Conservation (phyloP, 2,888 invertebrate species). For the Bombyx huttoni region DNA sequence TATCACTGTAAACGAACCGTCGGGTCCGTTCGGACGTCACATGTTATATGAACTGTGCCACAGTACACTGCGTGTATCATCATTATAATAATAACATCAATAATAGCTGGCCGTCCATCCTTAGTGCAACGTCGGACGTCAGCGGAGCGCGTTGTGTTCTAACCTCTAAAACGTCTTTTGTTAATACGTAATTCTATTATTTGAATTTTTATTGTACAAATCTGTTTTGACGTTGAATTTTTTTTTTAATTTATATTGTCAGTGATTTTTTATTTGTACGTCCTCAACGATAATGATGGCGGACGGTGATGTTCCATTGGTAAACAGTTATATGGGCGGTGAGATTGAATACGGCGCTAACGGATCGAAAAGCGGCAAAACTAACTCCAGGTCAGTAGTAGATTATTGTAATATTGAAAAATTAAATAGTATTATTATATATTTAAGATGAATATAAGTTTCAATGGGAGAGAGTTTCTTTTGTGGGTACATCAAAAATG, state of each 20-base stretch:
- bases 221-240: neutral
- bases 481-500: too few species aligned
- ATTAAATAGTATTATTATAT: neutral
- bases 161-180: neutral
- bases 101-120: conserved; percentile 34
- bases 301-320: conserved; percentile 61
- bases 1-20: conserved; percentile 36
- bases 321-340: conserved; percentile 53
- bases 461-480: too few species aligned
- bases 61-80: conserved; percentile 15
- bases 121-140: conserved; percentile 42
- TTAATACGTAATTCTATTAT: neutral
- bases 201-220: neutral
- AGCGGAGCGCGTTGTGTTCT: conserved; percentile 12
- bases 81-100: conserved; percentile 57
- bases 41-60: conserved; percentile 43
- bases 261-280: conserved; percentile 16
- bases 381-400: conserved; percentile 56
- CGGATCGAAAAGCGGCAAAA: conserved; percentile 49
- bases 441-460: neutral
- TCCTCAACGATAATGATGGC: conserved; percentile 40
- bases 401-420: conserved; percentile 7
- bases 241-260: conserved; percentile 1
- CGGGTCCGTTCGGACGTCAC: conserved; percentile 37
- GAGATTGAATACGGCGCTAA: conserved; percentile 57